Evolutionary conservation across 2,888 invertebrate genomes (phyloP), one percentile per base, ranked within the genome.

Genomic region (Andrena minutula): DNA sequence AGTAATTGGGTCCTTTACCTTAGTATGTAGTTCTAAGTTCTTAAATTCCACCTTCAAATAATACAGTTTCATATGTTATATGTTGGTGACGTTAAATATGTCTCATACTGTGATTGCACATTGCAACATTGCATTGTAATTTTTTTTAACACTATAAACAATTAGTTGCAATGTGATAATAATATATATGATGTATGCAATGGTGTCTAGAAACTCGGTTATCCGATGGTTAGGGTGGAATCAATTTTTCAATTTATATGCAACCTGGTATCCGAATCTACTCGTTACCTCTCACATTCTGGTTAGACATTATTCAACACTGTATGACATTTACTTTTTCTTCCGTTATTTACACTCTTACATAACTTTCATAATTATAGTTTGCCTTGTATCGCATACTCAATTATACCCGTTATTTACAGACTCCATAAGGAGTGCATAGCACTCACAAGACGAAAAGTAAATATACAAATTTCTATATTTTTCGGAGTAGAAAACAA

Each of bases 301-400:
- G 63, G 20, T 49, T 32, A 16, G 26, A n/a, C 56, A 41, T 30
- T 35, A n/a, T 20, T 41, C 51, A 64, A 58, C 51, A 32, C 10
- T 56, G 35, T 47, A n/a, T 64, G 68, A 63, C 75, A 64, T 69
- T 75, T 64, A 65, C 70, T 70, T 75, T 66, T 80, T 68, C 71
- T 65, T 66, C 47, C 35, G 49, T 41, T 76, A 51, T 77, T 80
- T 77, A 32, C 61, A 28, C 68, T 60, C 41, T 77, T 72, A 35
- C 72, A 63, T 77, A 80, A 80, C 53, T 58, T 49, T 56, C 51
- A 65, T 73, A 73, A 70, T 78, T 73, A 63, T 28, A 56, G 30
- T 70, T 51, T 64, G 20, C 64, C 71, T 64, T 41, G 53, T 51
- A 75, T 47, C 49, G 58, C 20, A 58, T 23, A 30, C 47, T 58